Evolutionary conservation across 1,140 invertebrate species (phyloP).

Genomic region (Antheraea mylitta): DNA sequence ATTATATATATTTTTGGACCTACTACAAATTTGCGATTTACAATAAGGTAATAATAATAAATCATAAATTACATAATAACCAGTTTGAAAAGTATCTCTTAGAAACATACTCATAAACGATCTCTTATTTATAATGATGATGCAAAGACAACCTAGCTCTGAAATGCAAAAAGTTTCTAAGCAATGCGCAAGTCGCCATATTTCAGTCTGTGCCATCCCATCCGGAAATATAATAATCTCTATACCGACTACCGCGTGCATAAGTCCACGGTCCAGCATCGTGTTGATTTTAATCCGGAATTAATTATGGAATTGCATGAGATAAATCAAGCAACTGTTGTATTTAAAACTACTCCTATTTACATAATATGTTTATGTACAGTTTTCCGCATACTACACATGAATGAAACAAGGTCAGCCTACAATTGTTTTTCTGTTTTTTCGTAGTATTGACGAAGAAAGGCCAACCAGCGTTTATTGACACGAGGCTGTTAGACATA

Average conservation of each 20-base stretch:
- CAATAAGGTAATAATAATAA: no score
- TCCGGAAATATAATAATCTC: neutral
- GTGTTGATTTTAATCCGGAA: neutral
- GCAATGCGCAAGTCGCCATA: neutral
- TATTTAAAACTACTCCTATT: neutral
- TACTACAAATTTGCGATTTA: no score
- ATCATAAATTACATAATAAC: no score
- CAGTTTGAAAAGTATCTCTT: no score
- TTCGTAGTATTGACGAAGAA: neutral
- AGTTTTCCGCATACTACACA: neutral
- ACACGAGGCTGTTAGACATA: neutral
- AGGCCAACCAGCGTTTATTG: neutral
- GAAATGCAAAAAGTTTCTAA: neutral
- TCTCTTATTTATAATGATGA: no score
- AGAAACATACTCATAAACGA: no score
- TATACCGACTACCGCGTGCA: neutral
- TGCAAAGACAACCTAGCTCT: no score
- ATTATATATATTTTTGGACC: no score
- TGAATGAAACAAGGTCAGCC: slow-evolving; percentile 9
- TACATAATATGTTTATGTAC: slow-evolving; percentile 1
- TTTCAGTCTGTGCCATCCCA: neutral
- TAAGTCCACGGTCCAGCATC: neutral
- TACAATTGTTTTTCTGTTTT: neutral
- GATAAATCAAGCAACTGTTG: neutral
- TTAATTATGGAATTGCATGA: neutral